Conservation (phyloP, 1,140 invertebrate species). For the Halesus radiatus region DNA sequence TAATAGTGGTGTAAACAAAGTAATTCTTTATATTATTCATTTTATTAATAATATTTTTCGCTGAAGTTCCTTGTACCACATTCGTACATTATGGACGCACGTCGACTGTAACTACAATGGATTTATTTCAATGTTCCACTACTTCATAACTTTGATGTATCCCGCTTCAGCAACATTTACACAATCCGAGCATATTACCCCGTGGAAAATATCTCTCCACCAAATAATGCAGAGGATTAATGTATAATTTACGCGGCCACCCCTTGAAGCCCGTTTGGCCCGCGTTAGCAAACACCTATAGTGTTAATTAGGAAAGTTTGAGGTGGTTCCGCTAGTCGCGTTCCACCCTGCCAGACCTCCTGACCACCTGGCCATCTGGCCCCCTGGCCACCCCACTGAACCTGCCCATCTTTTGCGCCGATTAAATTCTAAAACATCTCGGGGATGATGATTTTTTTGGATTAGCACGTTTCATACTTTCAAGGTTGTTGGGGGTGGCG, state of each 20-base stretch:
- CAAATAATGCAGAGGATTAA: slow-evolving; percentile 55
- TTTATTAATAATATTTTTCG: too few species aligned
- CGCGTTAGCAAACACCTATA: slow-evolving; percentile 50
- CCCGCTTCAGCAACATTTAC: too few species aligned
- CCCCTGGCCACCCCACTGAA: not conserved
- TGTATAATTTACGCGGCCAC: slow-evolving; percentile 52
- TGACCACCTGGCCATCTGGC: too few species aligned
- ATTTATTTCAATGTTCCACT: too few species aligned
- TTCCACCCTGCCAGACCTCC: not conserved
- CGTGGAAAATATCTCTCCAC: slow-evolving; percentile 8
- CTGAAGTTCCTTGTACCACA: too few species aligned
- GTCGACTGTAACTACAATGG: too few species aligned
- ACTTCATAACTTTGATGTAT: too few species aligned
- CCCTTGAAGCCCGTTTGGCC: slow-evolving; percentile 29
- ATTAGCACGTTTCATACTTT: not conserved
- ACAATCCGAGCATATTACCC: not conserved
- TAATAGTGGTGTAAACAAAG: too few species aligned
- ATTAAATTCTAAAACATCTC: slow-evolving; percentile 15
- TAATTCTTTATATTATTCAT: too few species aligned
- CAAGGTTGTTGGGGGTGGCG: not conserved
- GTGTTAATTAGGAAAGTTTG: slow-evolving; percentile 56
- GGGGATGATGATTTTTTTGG: not conserved
- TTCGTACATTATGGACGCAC: too few species aligned
- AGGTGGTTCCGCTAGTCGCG: slow-evolving; percentile 20
- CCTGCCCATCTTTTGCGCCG: not conserved